phyloP scores from a whole-genome alignment of 2,797 vertebrate species.

The Amblyraja radiata region DNA sequence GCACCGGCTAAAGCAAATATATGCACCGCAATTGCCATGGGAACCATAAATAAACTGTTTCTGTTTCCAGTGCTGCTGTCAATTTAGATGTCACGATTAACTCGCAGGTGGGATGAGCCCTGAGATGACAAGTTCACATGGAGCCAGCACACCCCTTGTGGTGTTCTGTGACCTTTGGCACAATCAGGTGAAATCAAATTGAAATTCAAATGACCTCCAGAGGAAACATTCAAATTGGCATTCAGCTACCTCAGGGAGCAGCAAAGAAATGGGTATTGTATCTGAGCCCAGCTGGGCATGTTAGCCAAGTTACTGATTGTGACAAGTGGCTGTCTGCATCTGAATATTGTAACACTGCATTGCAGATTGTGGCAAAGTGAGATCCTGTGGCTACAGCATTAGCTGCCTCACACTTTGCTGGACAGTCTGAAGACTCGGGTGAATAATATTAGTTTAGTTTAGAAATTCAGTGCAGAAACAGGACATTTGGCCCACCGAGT shows the following conservation, averaged over 20 bases:
- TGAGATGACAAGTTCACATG: background rate
- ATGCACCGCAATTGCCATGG: slow-evolving; percentile 29
- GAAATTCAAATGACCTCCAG: slow-evolving; percentile 32
- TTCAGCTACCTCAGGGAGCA: background rate
- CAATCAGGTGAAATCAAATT: slow-evolving; percentile 22
- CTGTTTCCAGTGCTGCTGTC: slow-evolving; percentile 22
- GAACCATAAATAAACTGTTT: slow-evolving; percentile 34
- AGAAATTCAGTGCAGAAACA: too few species aligned
- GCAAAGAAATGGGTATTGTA: background rate
- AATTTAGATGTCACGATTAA: slow-evolving; percentile 37
- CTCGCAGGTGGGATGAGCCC: background rate
- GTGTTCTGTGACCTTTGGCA: background rate
- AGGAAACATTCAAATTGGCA: slow-evolving; percentile 22
- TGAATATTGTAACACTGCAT: slow-evolving; percentile 25
- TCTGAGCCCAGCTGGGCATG: slow-evolving; percentile 19
- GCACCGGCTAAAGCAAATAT: slow-evolving; percentile 33
- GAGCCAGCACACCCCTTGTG: slow-evolving; percentile 4
- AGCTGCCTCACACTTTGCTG: background rate
- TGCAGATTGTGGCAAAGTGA: background rate
- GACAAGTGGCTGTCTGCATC: background rate
- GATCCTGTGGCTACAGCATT: background rate
- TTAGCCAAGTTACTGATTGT: slow-evolving; percentile 33
- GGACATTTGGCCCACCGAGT: too few species aligned
- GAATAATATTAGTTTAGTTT: background rate
- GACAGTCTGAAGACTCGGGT: background rate